phyloP scores from a whole-genome alignment of 1,140 invertebrate genomes.

The Pseudomyrmex flavicornis region DNA sequence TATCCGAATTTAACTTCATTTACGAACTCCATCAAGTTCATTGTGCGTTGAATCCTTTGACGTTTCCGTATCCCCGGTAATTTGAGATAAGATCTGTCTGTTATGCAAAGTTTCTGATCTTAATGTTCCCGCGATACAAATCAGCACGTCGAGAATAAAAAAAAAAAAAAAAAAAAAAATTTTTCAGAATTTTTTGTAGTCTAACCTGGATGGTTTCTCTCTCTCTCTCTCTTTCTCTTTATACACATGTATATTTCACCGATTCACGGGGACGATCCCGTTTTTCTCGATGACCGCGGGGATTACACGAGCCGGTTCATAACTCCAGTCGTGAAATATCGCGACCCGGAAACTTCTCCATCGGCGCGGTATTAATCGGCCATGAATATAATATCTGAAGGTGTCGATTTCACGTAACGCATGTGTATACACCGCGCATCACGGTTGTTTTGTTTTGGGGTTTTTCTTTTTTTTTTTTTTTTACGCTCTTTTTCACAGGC shows the following conservation, averaged over 20 bases:
- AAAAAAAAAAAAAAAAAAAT: neutral
- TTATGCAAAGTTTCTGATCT: neutral
- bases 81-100: constrained; percentile 3
- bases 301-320: constrained; percentile 41
- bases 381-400: constrained; percentile 50
- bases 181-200: constrained; percentile 12
- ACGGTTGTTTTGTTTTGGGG: neutral
- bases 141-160: no score
- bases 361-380: constrained; percentile 41
- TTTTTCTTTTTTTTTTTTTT: constrained; percentile 11
- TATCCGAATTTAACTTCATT: neutral
- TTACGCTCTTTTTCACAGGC: neutral
- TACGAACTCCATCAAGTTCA: no score
- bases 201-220: neutral
- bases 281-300: constrained; percentile 32
- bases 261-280: neutral
- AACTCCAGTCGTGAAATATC: constrained; percentile 34
- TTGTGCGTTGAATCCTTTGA: neutral
- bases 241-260: neutral
- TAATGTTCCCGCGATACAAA: neutral
- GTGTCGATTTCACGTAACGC: constrained; percentile 37
- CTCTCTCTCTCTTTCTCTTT: no score
- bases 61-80: neutral
- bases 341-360: constrained; percentile 24
- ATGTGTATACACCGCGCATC: neutral